Evolutionary conservation across 2,113 vertebrate species (phyloP).

Genomic region (Stegastes partitus): DNA sequence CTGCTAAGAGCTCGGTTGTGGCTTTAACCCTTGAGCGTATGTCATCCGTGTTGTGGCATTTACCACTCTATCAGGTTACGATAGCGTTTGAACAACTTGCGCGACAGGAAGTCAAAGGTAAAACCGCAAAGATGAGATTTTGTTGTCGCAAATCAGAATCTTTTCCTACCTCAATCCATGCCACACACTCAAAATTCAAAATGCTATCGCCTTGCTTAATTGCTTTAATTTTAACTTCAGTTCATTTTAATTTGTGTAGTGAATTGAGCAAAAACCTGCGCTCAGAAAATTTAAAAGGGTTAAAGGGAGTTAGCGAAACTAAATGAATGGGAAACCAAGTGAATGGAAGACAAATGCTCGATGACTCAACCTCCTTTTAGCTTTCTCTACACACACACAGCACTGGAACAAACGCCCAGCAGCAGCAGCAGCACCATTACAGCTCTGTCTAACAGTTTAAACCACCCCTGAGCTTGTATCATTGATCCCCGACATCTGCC

Average conservation of each 20-base stretch:
- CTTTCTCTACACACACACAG: not conserved
- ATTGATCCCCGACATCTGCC: conserved; percentile 26
- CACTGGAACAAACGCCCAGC: not conserved
- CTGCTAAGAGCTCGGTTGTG: not conserved
- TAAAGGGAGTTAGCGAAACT: not conserved
- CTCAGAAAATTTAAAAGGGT: not conserved
- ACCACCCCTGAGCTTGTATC: conserved; percentile 9
- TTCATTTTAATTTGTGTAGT: not conserved
- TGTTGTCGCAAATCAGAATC: no score
- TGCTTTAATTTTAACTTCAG: no score
- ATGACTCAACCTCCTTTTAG: conserved; percentile 2
- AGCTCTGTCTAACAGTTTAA: conserved; percentile 5
- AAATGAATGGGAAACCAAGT: conserved; percentile 7
- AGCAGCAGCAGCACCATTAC: conserved; percentile 16
- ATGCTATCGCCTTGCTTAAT: not conserved
- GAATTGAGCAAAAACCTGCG: not conserved
- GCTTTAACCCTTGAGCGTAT: conserved; percentile 6
- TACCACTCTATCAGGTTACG: not conserved
- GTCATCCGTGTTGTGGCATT: not conserved
- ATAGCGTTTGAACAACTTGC: conserved; percentile 8
- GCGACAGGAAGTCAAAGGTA: not conserved
- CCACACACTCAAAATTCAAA: no score
- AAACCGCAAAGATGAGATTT: no score
- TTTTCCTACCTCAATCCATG: no score
- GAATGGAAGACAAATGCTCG: conserved; percentile 2